phyloP scores from a whole-genome alignment of 2,113 vertebrate species.

The Oreotrochilus melanogaster region DNA sequence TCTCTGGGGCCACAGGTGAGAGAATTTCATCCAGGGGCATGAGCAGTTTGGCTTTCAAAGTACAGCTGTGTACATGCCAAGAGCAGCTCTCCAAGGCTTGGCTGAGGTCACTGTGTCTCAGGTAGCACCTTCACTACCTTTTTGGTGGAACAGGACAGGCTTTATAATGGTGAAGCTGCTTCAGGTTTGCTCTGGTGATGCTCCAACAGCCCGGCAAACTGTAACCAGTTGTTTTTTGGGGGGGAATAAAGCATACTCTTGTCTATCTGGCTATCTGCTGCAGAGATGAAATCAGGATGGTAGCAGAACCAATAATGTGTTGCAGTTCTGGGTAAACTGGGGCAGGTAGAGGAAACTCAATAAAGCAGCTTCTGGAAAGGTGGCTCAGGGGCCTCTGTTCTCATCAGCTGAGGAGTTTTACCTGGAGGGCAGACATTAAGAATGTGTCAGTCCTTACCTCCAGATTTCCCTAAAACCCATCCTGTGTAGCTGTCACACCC shows the following conservation, averaged over 20 bases:
- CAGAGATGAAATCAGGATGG: not conserved
- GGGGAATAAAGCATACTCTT: not conserved
- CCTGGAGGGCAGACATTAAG: not conserved
- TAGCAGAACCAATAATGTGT: not conserved
- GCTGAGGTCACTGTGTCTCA: not conserved
- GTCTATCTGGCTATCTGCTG: not conserved
- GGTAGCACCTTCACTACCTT: not conserved
- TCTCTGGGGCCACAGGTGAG: rapidly evolving
- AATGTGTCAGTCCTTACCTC: too few species aligned
- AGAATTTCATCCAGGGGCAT: not conserved
- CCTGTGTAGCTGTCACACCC: not conserved
- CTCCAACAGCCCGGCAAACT: not conserved
- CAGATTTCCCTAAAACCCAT: not conserved
- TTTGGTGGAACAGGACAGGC: not conserved
- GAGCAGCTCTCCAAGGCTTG: not conserved
- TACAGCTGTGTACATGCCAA: not conserved
- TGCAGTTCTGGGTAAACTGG: not conserved
- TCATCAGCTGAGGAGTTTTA: not conserved
- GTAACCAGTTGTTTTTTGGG: not conserved
- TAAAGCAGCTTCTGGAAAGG: not conserved
- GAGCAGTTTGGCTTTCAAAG: not conserved
- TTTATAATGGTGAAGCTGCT: not conserved
- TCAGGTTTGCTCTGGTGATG: not conserved
- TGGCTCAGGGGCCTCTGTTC: not conserved
- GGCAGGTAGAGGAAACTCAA: not conserved